A percentile compares a stretch with the other conserved stretches of the same genome.
These are phyloP conservation scores for Pyrrhia umbra DNA, from an alignment of 2,888 invertebrate species.

Conservation along the genomic window DNA sequence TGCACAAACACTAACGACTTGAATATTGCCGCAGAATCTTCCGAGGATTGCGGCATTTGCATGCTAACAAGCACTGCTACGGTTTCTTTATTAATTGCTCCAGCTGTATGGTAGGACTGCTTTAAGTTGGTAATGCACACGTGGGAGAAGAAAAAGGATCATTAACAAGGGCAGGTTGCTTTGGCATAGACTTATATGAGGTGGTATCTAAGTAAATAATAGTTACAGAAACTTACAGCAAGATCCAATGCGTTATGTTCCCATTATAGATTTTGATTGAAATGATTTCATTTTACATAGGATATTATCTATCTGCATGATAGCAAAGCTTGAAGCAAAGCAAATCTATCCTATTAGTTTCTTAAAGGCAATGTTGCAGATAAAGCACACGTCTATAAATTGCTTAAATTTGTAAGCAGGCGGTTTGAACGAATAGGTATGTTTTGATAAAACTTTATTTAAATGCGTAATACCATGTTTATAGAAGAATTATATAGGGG, in stretches of 20 bases:
- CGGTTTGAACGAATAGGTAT: background rate
- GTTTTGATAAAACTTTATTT: too few species aligned
- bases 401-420: constrained; percentile 9
- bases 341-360: constrained; percentile 19
- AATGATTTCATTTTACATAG: too few species aligned
- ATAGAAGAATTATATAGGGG: too few species aligned
- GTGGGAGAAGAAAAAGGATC: constrained; percentile 13
- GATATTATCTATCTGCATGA: too few species aligned
- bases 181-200: background rate
- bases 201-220: too few species aligned
- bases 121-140: constrained; percentile 34
- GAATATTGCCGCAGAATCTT: constrained; percentile 81
- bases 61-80: constrained; percentile 76
- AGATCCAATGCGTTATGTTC: too few species aligned
- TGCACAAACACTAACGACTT: constrained; percentile 82
- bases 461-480: too few species aligned
- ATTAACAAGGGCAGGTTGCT: background rate
- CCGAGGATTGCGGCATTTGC: constrained; percentile 78
- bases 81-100: constrained; percentile 80
- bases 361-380: constrained; percentile 7
- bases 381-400: background rate
- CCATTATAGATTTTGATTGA: too few species aligned
- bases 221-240: too few species aligned
- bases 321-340: too few species aligned
- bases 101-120: constrained; percentile 14